phyloP scores from a whole-genome alignment of 2,888 invertebrate genomes.

The Cryptocephalus primarius region DNA sequence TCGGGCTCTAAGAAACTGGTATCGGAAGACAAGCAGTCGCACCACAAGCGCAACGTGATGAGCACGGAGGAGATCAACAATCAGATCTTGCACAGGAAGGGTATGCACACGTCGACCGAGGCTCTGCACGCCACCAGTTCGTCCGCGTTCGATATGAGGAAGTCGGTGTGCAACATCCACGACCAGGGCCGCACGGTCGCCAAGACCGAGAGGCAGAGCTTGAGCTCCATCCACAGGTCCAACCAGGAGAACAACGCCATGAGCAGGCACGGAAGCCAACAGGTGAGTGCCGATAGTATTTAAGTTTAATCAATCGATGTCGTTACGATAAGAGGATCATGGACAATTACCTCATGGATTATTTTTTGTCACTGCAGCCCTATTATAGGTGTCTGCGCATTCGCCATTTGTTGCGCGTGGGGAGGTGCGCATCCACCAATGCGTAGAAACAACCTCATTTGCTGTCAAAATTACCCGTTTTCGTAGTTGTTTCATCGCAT shows the following conservation, averaged over 20 bases:
- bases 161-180: slow-evolving; percentile 68
- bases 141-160: slow-evolving; percentile 67
- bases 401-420: too few species aligned
- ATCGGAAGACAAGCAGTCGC: slow-evolving; percentile 6
- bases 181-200: slow-evolving; percentile 60
- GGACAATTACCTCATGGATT: too few species aligned
- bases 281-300: slow-evolving; percentile 25
- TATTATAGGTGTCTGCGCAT: too few species aligned
- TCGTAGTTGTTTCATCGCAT: too few species aligned
- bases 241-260: slow-evolving; percentile 41
- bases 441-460: too few species aligned
- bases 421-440: too few species aligned
- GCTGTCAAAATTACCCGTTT: too few species aligned
- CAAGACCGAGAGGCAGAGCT: slow-evolving; percentile 62
- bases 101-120: slow-evolving; percentile 55
- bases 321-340: too few species aligned
- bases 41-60: slow-evolving; percentile 62
- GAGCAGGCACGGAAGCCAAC: slow-evolving; percentile 44
- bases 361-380: too few species aligned
- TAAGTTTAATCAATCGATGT: too few species aligned
- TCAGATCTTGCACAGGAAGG: slow-evolving; percentile 67
- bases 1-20: slow-evolving; percentile 15
- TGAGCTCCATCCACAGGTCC: slow-evolving; percentile 69
- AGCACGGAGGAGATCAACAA: slow-evolving; percentile 66
- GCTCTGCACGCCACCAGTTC: slow-evolving; percentile 61